These are phyloP conservation scores for Acropternis orthonyx DNA, from an alignment of 2,797 vertebrate genomes.

Conservation along the genomic window DNA sequence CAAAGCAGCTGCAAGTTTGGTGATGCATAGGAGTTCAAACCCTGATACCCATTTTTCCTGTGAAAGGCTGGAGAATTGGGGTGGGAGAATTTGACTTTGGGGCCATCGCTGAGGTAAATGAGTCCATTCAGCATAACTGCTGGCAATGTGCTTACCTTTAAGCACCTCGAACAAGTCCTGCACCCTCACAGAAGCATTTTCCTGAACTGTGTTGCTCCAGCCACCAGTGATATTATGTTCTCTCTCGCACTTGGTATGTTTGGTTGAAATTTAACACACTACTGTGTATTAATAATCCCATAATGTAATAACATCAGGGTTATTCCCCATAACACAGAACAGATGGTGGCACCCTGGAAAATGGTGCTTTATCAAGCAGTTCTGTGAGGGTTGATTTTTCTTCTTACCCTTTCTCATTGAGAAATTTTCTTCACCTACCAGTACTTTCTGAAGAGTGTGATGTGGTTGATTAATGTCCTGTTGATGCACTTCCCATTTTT, in stretches of 20 bases:
- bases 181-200: neutral
- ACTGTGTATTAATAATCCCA: conserved; percentile 17
- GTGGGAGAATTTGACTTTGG: neutral
- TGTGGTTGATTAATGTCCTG: neutral
- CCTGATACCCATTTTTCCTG: neutral
- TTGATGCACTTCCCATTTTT: neutral
- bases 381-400: neutral
- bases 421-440: neutral
- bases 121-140: neutral
- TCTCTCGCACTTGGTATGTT: neutral
- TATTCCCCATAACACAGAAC: conserved; percentile 1
- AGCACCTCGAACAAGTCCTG: neutral
- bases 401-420: neutral
- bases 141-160: neutral
- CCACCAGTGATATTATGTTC: neutral
- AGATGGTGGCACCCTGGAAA: conserved; percentile 27
- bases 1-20: neutral
- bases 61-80: neutral
- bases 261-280: conserved; percentile 24
- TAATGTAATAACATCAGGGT: conserved; percentile 23
- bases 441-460: neutral
- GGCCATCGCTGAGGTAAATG: neutral
- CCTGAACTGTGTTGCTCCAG: neutral
- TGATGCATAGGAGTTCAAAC: neutral
- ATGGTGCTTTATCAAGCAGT: neutral